Conservation (phyloP, 2,113 vertebrate species). For the Phylloscopus whistleri region DNA sequence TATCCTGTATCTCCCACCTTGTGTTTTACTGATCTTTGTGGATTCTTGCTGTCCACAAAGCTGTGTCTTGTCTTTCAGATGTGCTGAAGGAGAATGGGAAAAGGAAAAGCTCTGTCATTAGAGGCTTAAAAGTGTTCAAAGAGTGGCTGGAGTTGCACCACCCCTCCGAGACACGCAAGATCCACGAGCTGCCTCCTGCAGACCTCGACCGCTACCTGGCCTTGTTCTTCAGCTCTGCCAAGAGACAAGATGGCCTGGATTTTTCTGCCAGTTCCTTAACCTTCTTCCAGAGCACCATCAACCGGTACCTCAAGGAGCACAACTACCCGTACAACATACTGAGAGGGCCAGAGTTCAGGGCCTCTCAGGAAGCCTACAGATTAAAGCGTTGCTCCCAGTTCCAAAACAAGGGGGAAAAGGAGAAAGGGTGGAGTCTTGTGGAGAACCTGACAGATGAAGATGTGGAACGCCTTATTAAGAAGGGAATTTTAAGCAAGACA, state of each 20-base stretch:
- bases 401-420: neutral
- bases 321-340: neutral
- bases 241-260: neutral
- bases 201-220: neutral
- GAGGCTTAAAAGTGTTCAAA: neutral
- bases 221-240: neutral
- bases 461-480: neutral
- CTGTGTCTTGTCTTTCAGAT: neutral
- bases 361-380: slow-evolving; percentile 12
- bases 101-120: neutral
- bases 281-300: neutral
- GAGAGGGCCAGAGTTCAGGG: neutral
- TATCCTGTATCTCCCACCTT: neutral
- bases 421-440: neutral
- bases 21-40: neutral
- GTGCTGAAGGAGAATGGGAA: neutral
- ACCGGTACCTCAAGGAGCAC: neutral
- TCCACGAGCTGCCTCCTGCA: neutral
- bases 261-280: neutral
- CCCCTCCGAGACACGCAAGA: neutral
- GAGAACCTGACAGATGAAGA: slow-evolving; percentile 20
- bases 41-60: neutral
- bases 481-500: neutral
- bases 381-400: neutral
- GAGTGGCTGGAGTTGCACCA: neutral